Evolutionary conservation across 2,888 invertebrate genomes (phyloP), one percentile per base, ranked within the genome.

Genomic region (Drosophila mettleri): DNA sequence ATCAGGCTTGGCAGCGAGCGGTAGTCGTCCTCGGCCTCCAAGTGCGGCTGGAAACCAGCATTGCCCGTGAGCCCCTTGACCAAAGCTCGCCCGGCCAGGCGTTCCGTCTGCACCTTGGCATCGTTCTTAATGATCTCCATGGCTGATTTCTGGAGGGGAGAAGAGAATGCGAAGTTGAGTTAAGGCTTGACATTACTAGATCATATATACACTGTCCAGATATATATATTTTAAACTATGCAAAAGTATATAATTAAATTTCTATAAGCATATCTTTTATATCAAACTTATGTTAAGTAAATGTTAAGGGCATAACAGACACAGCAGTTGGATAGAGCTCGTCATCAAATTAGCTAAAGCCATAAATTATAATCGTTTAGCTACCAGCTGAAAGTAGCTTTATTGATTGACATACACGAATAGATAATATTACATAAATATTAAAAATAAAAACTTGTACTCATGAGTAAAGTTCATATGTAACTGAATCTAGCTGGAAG

Each of bases 1-100:
- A 96, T 92, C 18, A 96, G 91, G 8, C 95, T 94, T 0, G 96
- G 96, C 33, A 96, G 90, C 4, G 94, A 94, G 24, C 96, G 93
- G 0, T 92, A 91, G 86, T 96, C 96, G 38, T 95, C 93, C 43
- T 91, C 86, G 0, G 94, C 94, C 91, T 96, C 96, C 0, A 94
- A 93, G 14, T 95, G 94, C 0, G 96, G 96, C 39, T 95, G 95
- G 49, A 95, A 93, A 52, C 94, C 95, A 80, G 93, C 88, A 48
- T 93, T 80, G 0, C 95, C 95, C 0, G 95, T 93, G 27, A 96
- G 92, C 10, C 95, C 95, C 51, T 94, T 93, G 43, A 96, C 91
- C 86, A 95, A 94, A 41, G 94, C 94, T 49, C 94, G 92, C 0
- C 94, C 93, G 9, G 94, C 93, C 9, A 95, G 90, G 65, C 94